Conservation (phyloP, 2,113 vertebrate genomes). For the Elgaria multicarinata region DNA sequence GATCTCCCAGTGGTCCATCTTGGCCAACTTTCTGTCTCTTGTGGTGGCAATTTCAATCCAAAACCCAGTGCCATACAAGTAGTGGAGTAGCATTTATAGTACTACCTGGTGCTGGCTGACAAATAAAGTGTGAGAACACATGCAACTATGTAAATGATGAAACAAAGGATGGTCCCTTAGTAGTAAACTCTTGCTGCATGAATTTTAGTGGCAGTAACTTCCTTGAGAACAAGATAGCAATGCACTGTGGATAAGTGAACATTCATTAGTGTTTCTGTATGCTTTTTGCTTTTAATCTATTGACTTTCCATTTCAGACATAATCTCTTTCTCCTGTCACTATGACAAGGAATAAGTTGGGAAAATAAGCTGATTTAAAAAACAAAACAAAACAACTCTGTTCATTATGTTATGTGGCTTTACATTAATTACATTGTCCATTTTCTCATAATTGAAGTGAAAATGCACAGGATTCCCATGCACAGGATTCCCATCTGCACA, state of each 20-base stretch:
- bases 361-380: not conserved
- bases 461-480: not conserved
- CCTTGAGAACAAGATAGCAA: not conserved
- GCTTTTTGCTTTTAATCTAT: not conserved
- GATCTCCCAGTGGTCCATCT: not conserved
- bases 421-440: not conserved
- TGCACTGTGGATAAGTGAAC: not conserved
- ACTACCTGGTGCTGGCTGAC: not conserved
- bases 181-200: not conserved
- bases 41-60: not conserved
- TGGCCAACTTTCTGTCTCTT: conserved; percentile 6
- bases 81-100: not conserved
- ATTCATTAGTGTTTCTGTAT: not conserved
- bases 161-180: not conserved
- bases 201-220: not conserved
- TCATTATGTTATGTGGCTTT: not conserved
- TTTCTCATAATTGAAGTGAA: not conserved
- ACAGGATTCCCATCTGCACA: not conserved
- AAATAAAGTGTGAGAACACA: not conserved
- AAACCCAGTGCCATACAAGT: not conserved
- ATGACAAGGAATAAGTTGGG: not conserved
- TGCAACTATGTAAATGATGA: not conserved
- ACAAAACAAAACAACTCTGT: too few relatives aligned
- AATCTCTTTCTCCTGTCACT: not conserved
- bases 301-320: not conserved